A percentile compares a stretch with the other conserved stretches of the same genome.
phyloP scores from a whole-genome alignment of 1,140 invertebrate genomes.

The Bicyclus anynana region DNA sequence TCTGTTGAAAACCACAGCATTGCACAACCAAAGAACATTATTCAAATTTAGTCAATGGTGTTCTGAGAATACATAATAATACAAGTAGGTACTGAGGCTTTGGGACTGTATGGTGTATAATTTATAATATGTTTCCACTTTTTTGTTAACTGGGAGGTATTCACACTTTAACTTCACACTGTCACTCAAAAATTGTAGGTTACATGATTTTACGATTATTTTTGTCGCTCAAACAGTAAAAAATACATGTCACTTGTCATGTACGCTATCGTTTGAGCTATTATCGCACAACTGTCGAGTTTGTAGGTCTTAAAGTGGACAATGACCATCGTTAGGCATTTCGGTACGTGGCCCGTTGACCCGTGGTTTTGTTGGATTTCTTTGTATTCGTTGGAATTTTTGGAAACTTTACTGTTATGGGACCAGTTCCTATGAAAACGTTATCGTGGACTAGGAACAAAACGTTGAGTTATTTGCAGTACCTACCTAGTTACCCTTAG shows the following conservation, averaged over 20 bases:
- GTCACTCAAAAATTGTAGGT: background rate
- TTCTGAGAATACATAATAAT: no score
- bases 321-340: constrained; percentile 45
- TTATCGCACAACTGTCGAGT: constrained; percentile 13
- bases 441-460: constrained; percentile 5
- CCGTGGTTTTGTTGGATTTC: constrained; percentile 30
- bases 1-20: no score
- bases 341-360: constrained; percentile 32
- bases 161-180: background rate
- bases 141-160: no score
- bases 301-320: constrained; percentile 33
- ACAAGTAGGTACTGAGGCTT: no score
- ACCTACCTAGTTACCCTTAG: no score
- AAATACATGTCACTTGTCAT: background rate
- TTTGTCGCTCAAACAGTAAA: background rate
- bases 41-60: no score
- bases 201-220: background rate
- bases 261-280: background rate
- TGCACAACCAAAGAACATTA: no score
- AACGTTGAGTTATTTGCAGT: no score
- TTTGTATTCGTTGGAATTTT: constrained; percentile 28
- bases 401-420: constrained; percentile 21
- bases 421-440: constrained; percentile 13
- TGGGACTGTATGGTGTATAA: no score
- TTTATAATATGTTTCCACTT: no score